These are phyloP conservation scores for Oenanthe melanoleuca DNA, from an alignment of 2,113 vertebrate genomes.

Conservation along the genomic window DNA sequence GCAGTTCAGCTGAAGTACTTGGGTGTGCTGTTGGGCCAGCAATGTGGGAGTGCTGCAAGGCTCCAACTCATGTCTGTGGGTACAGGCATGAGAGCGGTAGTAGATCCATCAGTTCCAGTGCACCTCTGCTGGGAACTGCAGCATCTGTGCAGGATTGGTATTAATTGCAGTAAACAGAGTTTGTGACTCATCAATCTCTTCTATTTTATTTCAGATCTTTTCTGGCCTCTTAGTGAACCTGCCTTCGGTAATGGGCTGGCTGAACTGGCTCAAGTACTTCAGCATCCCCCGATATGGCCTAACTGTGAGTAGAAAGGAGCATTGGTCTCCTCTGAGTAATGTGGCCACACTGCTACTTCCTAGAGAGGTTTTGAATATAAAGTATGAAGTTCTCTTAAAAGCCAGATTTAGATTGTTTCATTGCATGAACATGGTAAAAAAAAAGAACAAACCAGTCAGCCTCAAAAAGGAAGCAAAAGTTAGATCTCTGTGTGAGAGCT, in stretches of 20 bases:
- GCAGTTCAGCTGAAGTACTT: neutral
- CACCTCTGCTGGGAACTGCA: neutral
- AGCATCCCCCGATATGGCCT: conserved; percentile 71
- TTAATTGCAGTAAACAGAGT: neutral
- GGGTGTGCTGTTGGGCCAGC: neutral
- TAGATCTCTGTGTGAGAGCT: neutral
- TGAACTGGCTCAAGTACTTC: conserved; percentile 74
- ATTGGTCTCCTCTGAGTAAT: neutral
- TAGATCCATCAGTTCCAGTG: neutral
- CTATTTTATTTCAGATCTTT: conserved; percentile 63
- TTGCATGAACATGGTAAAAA: neutral
- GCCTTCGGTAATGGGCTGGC: conserved; percentile 66
- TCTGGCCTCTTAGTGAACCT: conserved; percentile 74
- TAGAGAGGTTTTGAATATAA: neutral
- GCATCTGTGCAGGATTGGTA: neutral
- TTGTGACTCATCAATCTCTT: neutral
- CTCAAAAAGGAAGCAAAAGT: neutral
- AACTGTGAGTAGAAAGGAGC: conserved; percentile 58
- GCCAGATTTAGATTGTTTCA: neutral
- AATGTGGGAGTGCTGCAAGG: neutral
- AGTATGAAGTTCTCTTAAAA: neutral
- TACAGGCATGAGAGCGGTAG: neutral
- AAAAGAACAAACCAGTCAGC: neutral
- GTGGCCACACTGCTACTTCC: neutral
- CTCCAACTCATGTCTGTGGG: neutral